Evolutionary conservation across 2,797 vertebrate species (phyloP).

Genomic region (Danio aesculapii): DNA sequence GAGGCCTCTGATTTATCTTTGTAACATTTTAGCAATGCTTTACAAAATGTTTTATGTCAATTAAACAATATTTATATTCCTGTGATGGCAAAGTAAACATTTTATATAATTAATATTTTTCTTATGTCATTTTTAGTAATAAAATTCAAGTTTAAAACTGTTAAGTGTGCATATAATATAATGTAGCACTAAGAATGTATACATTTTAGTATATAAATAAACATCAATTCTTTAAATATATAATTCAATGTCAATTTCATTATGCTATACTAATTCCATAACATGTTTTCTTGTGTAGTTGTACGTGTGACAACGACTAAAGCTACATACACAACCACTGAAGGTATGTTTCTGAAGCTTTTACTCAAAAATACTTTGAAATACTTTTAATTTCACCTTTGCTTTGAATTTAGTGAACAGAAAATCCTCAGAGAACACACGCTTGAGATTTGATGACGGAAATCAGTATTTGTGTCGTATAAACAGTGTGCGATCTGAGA

Average conservation of each 20-base stretch:
- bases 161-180: too few species aligned
- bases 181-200: too few species aligned
- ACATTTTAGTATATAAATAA: too few species aligned
- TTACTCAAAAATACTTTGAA: background rate
- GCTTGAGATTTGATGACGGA: background rate
- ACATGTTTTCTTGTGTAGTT: constrained; percentile 4
- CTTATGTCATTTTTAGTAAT: too few species aligned
- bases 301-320: background rate
- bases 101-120: too few species aligned
- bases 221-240: background rate
- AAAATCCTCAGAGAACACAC: background rate
- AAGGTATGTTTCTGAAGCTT: constrained; percentile 41
- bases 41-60: too few species aligned
- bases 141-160: too few species aligned
- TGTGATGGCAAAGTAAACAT: too few species aligned
- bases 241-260: background rate
- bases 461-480: background rate
- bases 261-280: background rate
- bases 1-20: too few species aligned
- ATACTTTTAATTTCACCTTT: background rate
- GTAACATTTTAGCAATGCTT: too few species aligned
- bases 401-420: too few species aligned
- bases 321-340: constrained; percentile 18
- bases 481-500: constrained; percentile 13
- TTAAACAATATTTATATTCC: too few species aligned